Evolutionary conservation across 64 coral and sea anemone genomes (phyloP), one percentile per base, ranked within the genome.

Genomic region (Montipora capricornis): DNA sequence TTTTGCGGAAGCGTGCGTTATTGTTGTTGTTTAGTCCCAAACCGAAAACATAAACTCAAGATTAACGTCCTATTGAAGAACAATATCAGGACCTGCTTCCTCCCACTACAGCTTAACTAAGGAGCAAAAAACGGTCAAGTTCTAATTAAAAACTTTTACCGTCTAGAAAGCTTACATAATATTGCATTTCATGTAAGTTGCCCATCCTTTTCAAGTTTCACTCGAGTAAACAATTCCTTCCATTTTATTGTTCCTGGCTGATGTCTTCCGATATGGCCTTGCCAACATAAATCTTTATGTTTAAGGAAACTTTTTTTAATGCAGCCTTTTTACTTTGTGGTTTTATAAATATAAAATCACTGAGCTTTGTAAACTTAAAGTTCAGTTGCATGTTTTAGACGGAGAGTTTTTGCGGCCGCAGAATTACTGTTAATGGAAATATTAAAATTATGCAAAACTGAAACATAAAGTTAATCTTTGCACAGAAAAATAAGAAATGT

Each of bases 361-460:
- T 37, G 37, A 37, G 37, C 37, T 37, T 37, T 37, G 37, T 37
- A 37, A 37, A 37, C 37, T 37, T 37, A 37, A 37, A 37, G 37
- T 37, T 37, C 37, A 37, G 37, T 37, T 37, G 11, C 9, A 14
- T 12, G 61, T 64, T 64, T 16, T 14, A 12, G 61, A 64, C 61
- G 14, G 14, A 64, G 61, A 64, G 13, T 68, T 13, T 83, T 83
- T 60, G 4, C 15, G 13, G 13, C 66, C 9, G 45, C 6, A 45
- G 45, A n/a, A 11, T 19, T 15, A 48, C 16, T 68, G 61, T 45
- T 84, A 47, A 84, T 69, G 12, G 45, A 68, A 20, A 37, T 47
- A 48, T 68, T 84, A 49, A 67, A 47, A 84, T 84, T 86, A 86
- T 86, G 82, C 66, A 73, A 86, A 86, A 71, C 46, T 71, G 17